These are phyloP conservation scores for Antheraea yamamai DNA, from an alignment of 2,888 invertebrate species.

Conservation along the genomic window DNA sequence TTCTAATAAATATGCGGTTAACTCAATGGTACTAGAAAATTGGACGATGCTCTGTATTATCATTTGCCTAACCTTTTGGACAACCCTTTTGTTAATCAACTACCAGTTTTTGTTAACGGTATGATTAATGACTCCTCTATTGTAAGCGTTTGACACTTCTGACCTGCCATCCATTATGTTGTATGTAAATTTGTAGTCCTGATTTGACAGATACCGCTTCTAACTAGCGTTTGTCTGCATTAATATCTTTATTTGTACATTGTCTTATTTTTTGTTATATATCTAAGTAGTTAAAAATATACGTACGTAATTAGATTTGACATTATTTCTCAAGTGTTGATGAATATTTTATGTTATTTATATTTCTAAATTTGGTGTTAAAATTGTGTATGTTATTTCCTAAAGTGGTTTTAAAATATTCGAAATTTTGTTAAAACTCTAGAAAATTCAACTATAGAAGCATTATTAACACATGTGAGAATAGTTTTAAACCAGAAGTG, in stretches of 20 bases:
- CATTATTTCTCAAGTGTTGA: neutral
- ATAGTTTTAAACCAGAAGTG: neutral
- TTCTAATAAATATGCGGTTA: neutral
- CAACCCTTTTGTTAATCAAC: neutral
- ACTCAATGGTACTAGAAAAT: neutral
- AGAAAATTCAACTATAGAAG: neutral
- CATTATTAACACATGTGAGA: neutral
- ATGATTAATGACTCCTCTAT: slow-evolving; percentile 16
- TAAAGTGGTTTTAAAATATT: neutral
- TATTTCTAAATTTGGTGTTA: neutral
- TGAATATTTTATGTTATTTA: neutral
- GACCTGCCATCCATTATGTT: slow-evolving; percentile 40
- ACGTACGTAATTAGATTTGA: slow-evolving; percentile 18
- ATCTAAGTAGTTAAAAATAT: slow-evolving; percentile 24
- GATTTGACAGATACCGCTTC: slow-evolving; percentile 39
- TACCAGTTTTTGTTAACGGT: neutral
- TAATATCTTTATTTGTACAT: slow-evolving; percentile 28
- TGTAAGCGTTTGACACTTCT: slow-evolving; percentile 33
- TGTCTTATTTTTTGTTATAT: slow-evolving; percentile 25
- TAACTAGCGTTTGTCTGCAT: slow-evolving; percentile 29
- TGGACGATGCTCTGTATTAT: neutral
- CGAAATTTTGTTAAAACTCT: neutral
- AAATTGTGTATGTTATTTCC: neutral
- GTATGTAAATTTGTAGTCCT: slow-evolving; percentile 40
- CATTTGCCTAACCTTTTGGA: neutral